phyloP scores from a whole-genome alignment of 2,888 invertebrate species.

The Chouioia cunea region DNA sequence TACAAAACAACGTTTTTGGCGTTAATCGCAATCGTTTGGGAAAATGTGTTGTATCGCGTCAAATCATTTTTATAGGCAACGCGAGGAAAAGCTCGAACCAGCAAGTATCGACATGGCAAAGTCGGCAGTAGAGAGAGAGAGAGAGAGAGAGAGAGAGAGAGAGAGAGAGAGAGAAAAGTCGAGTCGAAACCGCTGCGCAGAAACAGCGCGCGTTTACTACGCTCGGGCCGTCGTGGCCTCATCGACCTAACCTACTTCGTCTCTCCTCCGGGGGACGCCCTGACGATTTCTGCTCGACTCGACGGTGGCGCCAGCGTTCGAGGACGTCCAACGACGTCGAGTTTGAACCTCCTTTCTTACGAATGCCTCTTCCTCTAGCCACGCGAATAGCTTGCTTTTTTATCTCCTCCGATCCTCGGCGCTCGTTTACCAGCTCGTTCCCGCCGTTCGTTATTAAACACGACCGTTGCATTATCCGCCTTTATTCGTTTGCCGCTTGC shows the following conservation, averaged over 20 bases:
- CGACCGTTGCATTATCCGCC: too few relatives aligned
- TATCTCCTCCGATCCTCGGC: too few relatives aligned
- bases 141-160: constrained; percentile 21
- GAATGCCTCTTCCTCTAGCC: constrained; percentile 6
- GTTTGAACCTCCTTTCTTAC: constrained; percentile 44
- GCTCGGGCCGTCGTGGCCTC: constrained; percentile 59
- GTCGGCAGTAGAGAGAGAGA: neutral
- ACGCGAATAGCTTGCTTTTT: neutral
- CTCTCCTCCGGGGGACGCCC: constrained; percentile 51
- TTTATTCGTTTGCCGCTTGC: too few relatives aligned
- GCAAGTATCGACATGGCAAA: too few relatives aligned
- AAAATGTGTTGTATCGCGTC: too few relatives aligned
- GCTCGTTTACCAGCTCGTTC: too few relatives aligned
- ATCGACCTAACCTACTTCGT: constrained; percentile 66
- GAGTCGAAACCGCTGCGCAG: constrained; percentile 63
- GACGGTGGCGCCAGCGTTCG: constrained; percentile 56
- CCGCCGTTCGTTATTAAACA: too few relatives aligned
- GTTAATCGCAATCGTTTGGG: too few relatives aligned
- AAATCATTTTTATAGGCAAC: too few relatives aligned
- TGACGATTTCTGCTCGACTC: constrained; percentile 46
- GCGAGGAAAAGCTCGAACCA: too few relatives aligned
- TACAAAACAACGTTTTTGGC: too few relatives aligned
- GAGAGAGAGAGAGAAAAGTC: constrained; percentile 38
- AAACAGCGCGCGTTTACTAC: constrained; percentile 48
- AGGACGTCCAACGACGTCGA: constrained; percentile 54